Percentiles rank a stretch among this genome's conserved stretches.
Evolutionary conservation across 2,113 vertebrate species (phyloP).

Genomic region (Rhipidura dahli): DNA sequence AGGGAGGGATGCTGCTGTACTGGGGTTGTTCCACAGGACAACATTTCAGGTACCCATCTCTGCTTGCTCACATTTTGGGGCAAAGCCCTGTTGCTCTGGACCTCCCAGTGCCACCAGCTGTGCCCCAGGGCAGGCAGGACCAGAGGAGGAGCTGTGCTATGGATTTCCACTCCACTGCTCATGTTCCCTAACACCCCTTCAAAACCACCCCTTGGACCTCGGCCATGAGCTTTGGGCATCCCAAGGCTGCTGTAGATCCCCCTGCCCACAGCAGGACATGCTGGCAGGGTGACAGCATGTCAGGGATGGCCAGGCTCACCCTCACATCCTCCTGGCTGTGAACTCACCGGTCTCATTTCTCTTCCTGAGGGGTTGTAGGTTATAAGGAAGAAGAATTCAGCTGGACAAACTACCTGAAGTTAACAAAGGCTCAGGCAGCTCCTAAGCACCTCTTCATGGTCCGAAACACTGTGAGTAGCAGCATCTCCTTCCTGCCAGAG

Average conservation of each 20-base stretch:
- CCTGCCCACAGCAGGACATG: neutral
- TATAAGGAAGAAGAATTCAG: conserved; percentile 98
- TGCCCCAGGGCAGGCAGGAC: neutral
- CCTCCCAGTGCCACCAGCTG: neutral
- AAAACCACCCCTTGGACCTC: neutral
- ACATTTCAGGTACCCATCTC: neutral
- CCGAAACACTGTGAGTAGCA: conserved; percentile 81
- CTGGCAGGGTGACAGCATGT: neutral
- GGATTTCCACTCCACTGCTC: neutral
- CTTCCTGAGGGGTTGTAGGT: conserved; percentile 78
- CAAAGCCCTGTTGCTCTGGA: neutral
- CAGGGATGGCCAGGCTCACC: neutral
- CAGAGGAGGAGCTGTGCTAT: neutral
- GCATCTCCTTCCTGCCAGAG: neutral
- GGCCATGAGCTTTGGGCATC: neutral
- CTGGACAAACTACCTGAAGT: conserved; percentile 92
- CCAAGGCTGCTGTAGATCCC: neutral
- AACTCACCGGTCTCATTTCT: neutral
- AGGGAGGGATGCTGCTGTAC: neutral
- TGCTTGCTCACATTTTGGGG: neutral
- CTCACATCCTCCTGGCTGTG: neutral
- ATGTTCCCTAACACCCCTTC: neutral
- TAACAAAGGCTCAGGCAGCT: conserved; percentile 92
- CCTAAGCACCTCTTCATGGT: conserved; percentile 89
- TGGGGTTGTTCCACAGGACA: neutral